These are phyloP conservation scores for Chromoteleia sp. DNA, from an alignment of 2,888 invertebrate genomes.

Conservation along the genomic window DNA sequence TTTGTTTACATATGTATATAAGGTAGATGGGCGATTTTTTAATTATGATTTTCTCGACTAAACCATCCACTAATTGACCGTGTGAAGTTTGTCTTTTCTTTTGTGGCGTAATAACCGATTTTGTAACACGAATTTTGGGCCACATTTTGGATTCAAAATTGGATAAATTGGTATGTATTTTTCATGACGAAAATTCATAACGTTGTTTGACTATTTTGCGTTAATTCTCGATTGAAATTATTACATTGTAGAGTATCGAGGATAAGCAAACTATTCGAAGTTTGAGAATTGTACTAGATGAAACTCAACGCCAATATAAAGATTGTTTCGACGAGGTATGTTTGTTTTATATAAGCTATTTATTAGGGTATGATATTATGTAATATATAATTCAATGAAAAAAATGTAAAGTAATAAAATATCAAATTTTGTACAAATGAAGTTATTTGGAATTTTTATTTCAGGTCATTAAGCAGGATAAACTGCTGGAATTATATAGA, in stretches of 20 bases:
- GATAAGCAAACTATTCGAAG: conserved; percentile 77
- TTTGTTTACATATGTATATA: no score
- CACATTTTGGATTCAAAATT: conserved; percentile 27
- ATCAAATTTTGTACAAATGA: background rate
- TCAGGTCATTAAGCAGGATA: conserved; percentile 80
- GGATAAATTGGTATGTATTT: conserved; percentile 49
- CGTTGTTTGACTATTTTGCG: background rate
- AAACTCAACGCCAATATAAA: conserved; percentile 79
- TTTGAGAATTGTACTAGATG: conserved; percentile 76
- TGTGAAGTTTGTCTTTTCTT: conserved; percentile 44
- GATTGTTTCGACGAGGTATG: conserved; percentile 81
- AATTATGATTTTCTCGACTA: conserved; percentile 1
- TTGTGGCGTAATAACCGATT: conserved; percentile 20
- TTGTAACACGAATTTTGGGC: conserved; percentile 32
- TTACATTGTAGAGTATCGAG: conserved; percentile 76
- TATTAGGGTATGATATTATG: no score
- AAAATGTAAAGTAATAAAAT: no score
- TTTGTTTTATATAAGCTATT: background rate
- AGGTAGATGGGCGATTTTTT: background rate
- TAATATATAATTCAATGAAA: no score
- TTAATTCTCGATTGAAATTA: no score
- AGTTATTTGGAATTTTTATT: conserved; percentile 26
- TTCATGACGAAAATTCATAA: conserved; percentile 4
- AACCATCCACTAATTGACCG: conserved; percentile 25
- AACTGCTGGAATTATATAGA: conserved; percentile 79